phyloP scores from a whole-genome alignment of 2,113 vertebrate genomes.

The Mormyrus iriodes region DNA sequence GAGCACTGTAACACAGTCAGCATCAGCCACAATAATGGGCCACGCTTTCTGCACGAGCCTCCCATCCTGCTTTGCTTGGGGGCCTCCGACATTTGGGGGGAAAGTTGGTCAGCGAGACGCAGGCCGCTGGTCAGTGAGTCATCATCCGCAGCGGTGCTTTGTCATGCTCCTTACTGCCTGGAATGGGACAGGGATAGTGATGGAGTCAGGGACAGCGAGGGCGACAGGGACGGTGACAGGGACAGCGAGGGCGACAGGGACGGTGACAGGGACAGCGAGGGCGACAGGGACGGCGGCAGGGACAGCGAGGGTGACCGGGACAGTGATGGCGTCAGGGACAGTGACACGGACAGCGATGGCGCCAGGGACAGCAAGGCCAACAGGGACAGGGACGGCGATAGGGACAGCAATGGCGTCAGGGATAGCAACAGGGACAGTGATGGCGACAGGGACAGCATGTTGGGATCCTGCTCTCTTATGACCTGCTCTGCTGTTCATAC shows the following conservation, averaged over 20 bases:
- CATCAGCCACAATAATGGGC: not conserved
- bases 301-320: no score
- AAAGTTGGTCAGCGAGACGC: not conserved
- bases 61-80: conserved; percentile 2
- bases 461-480: not conserved
- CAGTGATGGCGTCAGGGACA: no score
- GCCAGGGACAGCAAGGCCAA: no score
- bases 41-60: not conserved
- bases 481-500: not conserved
- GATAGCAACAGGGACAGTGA: no score
- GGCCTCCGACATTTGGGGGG: not conserved
- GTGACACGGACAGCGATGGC: not conserved
- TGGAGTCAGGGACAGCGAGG: no score
- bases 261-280: not conserved
- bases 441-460: not conserved
- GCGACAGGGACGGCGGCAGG: no score
- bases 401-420: not conserved
- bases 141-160: conserved; percentile 6
- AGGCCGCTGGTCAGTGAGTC: not conserved
- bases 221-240: no score
- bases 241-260: not conserved
- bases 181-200: not conserved
- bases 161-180: not conserved
- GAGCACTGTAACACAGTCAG: not conserved
- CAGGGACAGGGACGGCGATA: no score